phyloP scores from a whole-genome alignment of 2,797 vertebrate genomes.

The Danio kyathit region DNA sequence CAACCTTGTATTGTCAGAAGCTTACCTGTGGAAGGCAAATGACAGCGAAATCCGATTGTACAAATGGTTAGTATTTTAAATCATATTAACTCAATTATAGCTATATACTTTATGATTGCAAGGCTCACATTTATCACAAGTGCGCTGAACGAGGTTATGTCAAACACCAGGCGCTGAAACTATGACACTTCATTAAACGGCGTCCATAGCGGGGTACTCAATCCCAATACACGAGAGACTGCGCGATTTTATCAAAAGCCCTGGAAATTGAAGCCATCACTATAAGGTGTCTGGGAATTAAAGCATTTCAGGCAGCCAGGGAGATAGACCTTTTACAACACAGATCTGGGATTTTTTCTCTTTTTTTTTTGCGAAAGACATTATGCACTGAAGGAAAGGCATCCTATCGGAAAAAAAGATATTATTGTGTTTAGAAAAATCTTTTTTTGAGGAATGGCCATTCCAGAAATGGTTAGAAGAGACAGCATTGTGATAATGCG shows the following conservation, averaged over 20 bases:
- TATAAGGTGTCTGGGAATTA: conserved; percentile 93
- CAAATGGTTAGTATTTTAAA: conserved; percentile 97
- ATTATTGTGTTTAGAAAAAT: conserved; percentile 78
- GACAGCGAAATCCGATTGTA: conserved; percentile 84
- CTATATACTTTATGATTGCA: conserved; percentile 92
- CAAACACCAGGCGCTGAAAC: conserved; percentile 79
- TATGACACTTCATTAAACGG: conserved; percentile 85
- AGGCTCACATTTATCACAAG: conserved; percentile 89
- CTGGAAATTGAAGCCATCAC: conserved; percentile 94
- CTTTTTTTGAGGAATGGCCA: conserved; percentile 63
- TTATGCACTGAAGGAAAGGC: conserved; percentile 83
- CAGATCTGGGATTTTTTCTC: conserved; percentile 83
- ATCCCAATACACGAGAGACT: conserved; percentile 84
- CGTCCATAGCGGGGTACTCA: conserved; percentile 79
- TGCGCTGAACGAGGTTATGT: conserved; percentile 85
- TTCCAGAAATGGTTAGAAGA: conserved; percentile 59
- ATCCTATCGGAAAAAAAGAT: conserved; percentile 72
- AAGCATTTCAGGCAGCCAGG: conserved; percentile 87
- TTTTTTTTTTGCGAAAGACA: conserved; percentile 79
- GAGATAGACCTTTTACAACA: conserved; percentile 90
- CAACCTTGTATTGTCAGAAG: conserved; percentile 54
- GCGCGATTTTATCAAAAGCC: conserved; percentile 96
- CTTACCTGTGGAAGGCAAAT: conserved; percentile 70
- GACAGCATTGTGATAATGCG: conserved; percentile 58
- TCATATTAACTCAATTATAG: conserved; percentile 99